Evolutionary conservation across 2,113 vertebrate genomes (phyloP).

Genomic region (Eubucco bourcierii): DNA sequence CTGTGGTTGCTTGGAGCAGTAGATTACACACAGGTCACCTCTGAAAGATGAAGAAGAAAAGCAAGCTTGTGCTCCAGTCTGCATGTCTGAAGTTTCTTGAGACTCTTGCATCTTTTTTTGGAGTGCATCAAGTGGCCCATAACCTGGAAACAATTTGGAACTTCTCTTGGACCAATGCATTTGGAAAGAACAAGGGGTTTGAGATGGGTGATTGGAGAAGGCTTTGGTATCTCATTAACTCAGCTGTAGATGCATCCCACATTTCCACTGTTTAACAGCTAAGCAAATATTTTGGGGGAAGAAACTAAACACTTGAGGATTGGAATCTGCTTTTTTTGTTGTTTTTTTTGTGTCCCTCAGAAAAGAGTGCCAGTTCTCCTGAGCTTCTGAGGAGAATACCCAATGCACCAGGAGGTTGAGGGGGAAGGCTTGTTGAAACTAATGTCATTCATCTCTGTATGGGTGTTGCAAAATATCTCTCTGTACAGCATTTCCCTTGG

Average conservation of each 20-base stretch:
- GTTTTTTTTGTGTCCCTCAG: not conserved
- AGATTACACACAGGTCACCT: not conserved
- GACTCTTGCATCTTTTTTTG: not conserved
- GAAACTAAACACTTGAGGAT: not conserved
- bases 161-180: not conserved
- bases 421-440: not conserved
- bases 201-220: not conserved
- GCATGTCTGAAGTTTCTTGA: not conserved
- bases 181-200: not conserved
- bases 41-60: not conserved
- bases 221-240: not conserved
- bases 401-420: not conserved
- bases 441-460: not conserved
- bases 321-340: not conserved
- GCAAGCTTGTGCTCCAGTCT: not conserved
- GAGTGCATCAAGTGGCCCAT: accelerated
- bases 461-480: not conserved
- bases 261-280: not conserved
- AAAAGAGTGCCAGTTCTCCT: not conserved
- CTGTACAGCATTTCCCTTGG: not conserved
- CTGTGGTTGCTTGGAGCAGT: not conserved
- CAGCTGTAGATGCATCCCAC: not conserved
- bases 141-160: not conserved
- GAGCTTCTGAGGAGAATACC: not conserved
- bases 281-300: not conserved